Conservation (phyloP, 1,140 invertebrate species). For the Gonioctena quinquepunctata region DNA sequence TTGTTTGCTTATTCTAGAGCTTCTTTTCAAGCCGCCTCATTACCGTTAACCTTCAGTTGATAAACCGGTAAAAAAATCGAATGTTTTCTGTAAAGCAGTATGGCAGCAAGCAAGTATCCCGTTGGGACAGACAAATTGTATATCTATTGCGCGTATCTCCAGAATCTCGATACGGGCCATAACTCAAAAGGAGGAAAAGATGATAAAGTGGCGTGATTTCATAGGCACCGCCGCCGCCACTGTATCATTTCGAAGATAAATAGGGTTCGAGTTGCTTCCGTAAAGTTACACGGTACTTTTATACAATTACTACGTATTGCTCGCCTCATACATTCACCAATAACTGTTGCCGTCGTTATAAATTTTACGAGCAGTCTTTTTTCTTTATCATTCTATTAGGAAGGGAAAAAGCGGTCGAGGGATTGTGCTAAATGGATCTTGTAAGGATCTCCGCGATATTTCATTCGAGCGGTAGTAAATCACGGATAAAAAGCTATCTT, state of each 20-base stretch:
- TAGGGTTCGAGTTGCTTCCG: neutral
- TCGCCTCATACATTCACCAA: neutral
- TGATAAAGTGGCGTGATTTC: neutral
- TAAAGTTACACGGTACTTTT: neutral
- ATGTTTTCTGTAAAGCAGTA: no score
- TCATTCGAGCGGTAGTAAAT: neutral
- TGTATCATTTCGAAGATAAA: neutral
- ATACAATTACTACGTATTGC: neutral
- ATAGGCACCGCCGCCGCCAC: neutral
- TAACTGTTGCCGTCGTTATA: neutral
- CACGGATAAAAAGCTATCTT: neutral
- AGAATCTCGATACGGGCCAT: no score
- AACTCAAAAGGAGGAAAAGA: no score
- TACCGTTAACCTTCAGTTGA: no score
- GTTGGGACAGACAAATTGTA: neutral
- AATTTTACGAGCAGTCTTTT: neutral
- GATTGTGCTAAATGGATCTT: neutral
- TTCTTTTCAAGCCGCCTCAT: no score
- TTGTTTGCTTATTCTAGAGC: no score
- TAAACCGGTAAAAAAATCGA: no score
- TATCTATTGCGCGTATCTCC: neutral
- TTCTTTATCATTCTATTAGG: neutral
- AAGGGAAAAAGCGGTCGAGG: neutral
- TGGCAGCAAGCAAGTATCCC: neutral
- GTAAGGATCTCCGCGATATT: neutral